phyloP scores from a whole-genome alignment of 2,113 vertebrate genomes.

The Mustelus asterias region DNA sequence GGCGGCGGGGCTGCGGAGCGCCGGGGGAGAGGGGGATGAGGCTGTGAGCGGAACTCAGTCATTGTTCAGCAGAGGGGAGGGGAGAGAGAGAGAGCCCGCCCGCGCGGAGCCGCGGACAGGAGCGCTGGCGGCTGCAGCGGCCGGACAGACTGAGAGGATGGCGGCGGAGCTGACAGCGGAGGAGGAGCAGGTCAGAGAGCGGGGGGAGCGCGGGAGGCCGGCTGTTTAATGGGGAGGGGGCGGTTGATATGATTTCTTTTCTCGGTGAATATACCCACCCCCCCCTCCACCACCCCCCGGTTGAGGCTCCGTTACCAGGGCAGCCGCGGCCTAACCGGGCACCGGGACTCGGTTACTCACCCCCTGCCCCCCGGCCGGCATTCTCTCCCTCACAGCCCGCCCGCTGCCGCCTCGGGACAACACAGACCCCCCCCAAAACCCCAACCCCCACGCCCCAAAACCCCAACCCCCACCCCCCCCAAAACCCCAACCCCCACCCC shows the following conservation, averaged over 20 bases:
- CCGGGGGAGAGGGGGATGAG: not conserved
- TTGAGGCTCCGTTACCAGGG: not conserved
- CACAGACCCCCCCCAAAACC: too few species aligned
- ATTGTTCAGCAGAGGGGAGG: not conserved
- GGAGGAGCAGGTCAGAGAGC: constrained; percentile 61
- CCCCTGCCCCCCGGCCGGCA: not conserved
- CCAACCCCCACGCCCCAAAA: too few species aligned
- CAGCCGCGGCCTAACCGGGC: not conserved
- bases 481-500: too few species aligned
- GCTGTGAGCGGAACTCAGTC: not conserved
- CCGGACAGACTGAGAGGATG: constrained; percentile 46
- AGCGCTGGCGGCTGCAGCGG: constrained; percentile 31
- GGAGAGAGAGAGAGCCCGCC: not conserved
- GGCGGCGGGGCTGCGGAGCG: not conserved
- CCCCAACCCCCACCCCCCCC: too few species aligned
- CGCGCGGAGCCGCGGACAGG: constrained; percentile 39
- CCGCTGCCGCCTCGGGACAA: too few species aligned
- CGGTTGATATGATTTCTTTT: too few species aligned
- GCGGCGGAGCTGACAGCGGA: constrained; percentile 61
- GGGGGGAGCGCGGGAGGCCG: too few species aligned
- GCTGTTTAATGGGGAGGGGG: too few species aligned
- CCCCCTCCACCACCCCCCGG: not conserved
- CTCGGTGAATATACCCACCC: too few species aligned
- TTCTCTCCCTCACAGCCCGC: not conserved
- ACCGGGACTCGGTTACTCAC: not conserved